A percentile compares a stretch with the other conserved stretches of the same genome.
Evolutionary conservation across 2,113 vertebrate genomes (phyloP).

Genomic region (Oncorhynchus masou): DNA sequence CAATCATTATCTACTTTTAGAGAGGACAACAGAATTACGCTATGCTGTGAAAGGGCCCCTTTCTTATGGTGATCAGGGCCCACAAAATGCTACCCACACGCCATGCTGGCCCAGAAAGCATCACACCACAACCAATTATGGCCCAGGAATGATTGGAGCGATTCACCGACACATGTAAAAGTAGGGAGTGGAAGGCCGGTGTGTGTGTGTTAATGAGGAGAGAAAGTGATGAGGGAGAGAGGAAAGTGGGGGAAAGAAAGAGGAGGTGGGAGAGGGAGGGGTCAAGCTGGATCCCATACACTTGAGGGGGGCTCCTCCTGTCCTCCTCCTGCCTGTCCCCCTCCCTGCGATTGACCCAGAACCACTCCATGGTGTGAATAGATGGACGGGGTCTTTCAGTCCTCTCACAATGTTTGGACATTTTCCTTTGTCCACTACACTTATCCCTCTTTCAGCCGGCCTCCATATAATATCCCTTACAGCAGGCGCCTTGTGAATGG

Average conservation of each 20-base stretch:
- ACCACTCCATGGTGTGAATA: slow-evolving; percentile 29
- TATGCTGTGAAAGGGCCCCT: slow-evolving; percentile 80
- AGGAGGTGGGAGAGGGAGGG: not conserved
- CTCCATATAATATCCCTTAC: slow-evolving; percentile 49
- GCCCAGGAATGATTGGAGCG: too few relatives aligned
- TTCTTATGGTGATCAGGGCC: slow-evolving; percentile 87
- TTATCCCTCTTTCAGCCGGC: slow-evolving; percentile 59
- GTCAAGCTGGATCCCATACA: slow-evolving; percentile 33
- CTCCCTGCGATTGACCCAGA: slow-evolving; percentile 18
- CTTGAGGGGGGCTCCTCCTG: slow-evolving; percentile 11
- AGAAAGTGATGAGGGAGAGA: slow-evolving; percentile 42
- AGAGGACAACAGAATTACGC: slow-evolving; percentile 82
- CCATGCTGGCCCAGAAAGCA: slow-evolving; percentile 39
- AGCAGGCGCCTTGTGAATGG: slow-evolving; percentile 50
- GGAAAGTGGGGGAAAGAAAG: slow-evolving; percentile 1
- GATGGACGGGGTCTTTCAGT: slow-evolving; percentile 44
- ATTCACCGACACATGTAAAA: not conserved
- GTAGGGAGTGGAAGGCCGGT: not conserved
- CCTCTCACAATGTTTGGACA: slow-evolving; percentile 61
- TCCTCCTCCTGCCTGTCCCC: too few relatives aligned
- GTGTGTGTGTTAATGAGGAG: not conserved
- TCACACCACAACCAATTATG: slow-evolving; percentile 46
- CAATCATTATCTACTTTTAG: slow-evolving; percentile 91
- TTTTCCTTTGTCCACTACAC: slow-evolving; percentile 58
- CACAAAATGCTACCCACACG: slow-evolving; percentile 78